phyloP scores from a whole-genome alignment of 2,797 vertebrate species.

The Acipenser oxyrinchus region DNA sequence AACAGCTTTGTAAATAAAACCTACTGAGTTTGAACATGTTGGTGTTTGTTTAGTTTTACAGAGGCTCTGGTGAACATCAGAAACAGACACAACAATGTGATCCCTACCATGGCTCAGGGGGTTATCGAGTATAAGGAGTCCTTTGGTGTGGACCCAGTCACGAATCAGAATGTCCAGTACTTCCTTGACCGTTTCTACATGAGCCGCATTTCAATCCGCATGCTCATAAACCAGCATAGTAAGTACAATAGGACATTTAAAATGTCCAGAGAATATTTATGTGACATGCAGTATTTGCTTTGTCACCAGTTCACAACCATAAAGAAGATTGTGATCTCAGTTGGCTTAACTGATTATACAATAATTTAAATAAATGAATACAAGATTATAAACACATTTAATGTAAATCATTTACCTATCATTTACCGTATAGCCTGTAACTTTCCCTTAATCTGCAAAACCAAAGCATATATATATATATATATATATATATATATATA shows the following conservation, averaged over 20 bases:
- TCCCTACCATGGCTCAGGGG: conserved; percentile 95
- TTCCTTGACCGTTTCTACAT: conserved; percentile 98
- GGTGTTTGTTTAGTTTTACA: conserved; percentile 66
- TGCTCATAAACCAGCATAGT: conserved; percentile 99
- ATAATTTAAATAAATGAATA: too few relatives aligned
- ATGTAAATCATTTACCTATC: too few relatives aligned
- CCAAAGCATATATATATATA: too few relatives aligned
- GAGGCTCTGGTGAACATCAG: conserved; percentile 79
- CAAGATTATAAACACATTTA: too few relatives aligned
- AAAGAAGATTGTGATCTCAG: too few relatives aligned
- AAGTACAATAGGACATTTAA: conserved; percentile 47
- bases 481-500: too few relatives aligned
- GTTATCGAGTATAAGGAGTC: conserved; percentile 88
- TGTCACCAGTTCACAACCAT: too few relatives aligned
- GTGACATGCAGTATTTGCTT: too few relatives aligned
- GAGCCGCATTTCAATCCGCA: conserved; percentile 95
- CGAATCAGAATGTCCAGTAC: conserved; percentile 95
- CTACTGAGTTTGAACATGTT: background rate
- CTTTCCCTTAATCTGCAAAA: too few relatives aligned
- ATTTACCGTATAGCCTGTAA: too few relatives aligned
- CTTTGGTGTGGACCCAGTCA: conserved; percentile 82
- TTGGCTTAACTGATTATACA: too few relatives aligned
- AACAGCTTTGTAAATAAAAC: background rate
- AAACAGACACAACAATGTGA: conserved; percentile 87
- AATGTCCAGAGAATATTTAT: background rate